These are phyloP conservation scores for Catharus minimus DNA, from an alignment of 2,113 vertebrate species.

Conservation along the genomic window DNA sequence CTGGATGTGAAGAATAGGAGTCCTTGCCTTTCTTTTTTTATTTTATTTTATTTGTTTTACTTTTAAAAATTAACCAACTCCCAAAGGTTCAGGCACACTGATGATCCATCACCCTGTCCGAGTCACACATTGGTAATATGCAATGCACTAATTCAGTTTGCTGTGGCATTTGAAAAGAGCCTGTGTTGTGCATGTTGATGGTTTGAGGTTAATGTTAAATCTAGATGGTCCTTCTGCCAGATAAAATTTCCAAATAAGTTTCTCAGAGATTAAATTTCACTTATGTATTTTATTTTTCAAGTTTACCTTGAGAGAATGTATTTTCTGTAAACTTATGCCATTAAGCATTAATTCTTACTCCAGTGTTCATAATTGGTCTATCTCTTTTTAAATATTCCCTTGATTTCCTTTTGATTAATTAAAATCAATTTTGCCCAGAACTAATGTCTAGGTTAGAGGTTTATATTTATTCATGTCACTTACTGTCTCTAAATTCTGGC, in stretches of 20 bases:
- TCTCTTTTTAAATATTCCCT: background rate
- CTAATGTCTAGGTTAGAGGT: background rate
- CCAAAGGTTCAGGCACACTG: background rate
- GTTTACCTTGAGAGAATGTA: background rate
- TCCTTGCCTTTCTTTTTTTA: background rate
- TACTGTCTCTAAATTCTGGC: background rate
- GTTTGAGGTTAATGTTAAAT: background rate
- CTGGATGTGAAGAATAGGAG: background rate
- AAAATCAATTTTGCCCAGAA: background rate
- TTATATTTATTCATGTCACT: background rate
- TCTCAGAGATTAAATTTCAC: background rate
- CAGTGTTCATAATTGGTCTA: background rate
- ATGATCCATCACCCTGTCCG: background rate
- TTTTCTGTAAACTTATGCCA: background rate
- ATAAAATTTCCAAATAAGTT: background rate
- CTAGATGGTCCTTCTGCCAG: background rate
- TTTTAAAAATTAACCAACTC: background rate
- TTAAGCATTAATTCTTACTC: background rate
- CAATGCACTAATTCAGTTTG: background rate
- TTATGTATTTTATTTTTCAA: background rate
- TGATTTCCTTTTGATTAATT: background rate
- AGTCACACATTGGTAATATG: fast-evolving
- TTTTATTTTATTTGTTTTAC: background rate
- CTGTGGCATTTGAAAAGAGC: background rate
- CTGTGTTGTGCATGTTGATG: background rate